Evolutionary conservation across 1,140 invertebrate species (phyloP).

Genomic region (Drosophila pectinifera): DNA sequence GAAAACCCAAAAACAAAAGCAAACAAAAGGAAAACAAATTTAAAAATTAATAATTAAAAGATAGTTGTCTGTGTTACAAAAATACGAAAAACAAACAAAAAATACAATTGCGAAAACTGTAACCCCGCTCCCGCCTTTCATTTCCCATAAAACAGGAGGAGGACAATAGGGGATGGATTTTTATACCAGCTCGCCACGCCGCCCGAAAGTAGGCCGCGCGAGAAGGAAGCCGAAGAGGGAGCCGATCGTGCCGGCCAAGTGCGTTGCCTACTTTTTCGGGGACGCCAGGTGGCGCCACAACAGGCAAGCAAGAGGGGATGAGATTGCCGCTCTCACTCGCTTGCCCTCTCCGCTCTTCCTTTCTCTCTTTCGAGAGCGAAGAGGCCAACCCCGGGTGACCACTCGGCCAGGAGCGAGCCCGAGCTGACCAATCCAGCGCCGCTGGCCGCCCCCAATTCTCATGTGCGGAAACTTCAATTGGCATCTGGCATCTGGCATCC

Average conservation of each 20-base stretch:
- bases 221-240: background rate
- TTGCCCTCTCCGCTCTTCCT: background rate
- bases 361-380: too few species aligned
- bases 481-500: constrained; percentile 36
- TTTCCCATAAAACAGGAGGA: constrained; percentile 3
- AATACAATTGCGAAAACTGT: constrained; percentile 76
- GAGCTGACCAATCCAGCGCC: constrained; percentile 66
- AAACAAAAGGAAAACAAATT: constrained; percentile 34
- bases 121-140: constrained; percentile 30
- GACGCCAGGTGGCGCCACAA: constrained; percentile 39
- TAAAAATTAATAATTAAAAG: constrained; percentile 76
- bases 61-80: constrained; percentile 82
- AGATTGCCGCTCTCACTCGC: background rate
- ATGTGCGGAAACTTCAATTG: constrained; percentile 71
- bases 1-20: constrained; percentile 4
- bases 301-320: too few species aligned
- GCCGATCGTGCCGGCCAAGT: background rate
- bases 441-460: constrained; percentile 66
- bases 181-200: constrained; percentile 31
- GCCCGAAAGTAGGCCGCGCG: constrained; percentile 46
- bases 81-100: constrained; percentile 55
- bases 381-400: constrained; percentile 13
- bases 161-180: constrained; percentile 10
- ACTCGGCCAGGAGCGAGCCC: constrained; percentile 45
- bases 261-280: background rate